phyloP scores from a whole-genome alignment of 2,113 vertebrate genomes.

The Sylvilagus bachmani region DNA sequence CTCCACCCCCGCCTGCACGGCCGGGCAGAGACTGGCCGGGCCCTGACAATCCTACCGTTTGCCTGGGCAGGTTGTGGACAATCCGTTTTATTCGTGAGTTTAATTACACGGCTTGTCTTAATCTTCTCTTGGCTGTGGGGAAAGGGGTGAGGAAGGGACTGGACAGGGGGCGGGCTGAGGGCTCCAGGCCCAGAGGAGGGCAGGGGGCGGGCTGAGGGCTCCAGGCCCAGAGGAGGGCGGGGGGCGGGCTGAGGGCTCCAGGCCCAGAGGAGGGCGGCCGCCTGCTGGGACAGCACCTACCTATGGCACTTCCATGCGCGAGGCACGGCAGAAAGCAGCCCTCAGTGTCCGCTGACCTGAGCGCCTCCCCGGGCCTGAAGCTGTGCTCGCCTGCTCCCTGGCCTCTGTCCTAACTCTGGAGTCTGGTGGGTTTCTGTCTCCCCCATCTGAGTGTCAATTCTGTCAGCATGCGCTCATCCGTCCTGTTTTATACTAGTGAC shows the following conservation, averaged over 20 bases:
- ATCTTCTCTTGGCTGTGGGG: background rate
- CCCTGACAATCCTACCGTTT: background rate
- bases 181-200: background rate
- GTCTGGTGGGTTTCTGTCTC: background rate
- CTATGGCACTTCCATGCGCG: background rate
- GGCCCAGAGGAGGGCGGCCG: background rate
- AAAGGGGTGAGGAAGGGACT: too few relatives aligned
- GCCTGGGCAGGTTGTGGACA: rapidly evolving
- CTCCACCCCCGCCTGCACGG: background rate
- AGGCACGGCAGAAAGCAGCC: rapidly evolving
- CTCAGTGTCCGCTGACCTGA: background rate
- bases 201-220: too few relatives aligned
- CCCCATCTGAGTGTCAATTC: background rate
- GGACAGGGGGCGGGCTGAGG: rapidly evolving
- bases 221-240: background rate
- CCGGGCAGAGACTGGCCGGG: background rate
- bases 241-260: too few relatives aligned
- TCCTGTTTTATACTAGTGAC: background rate
- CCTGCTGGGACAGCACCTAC: too few relatives aligned
- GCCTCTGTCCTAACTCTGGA: too few relatives aligned
- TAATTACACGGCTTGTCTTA: background rate
- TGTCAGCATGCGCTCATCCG: background rate
- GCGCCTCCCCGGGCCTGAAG: background rate
- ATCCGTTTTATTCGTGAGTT: rapidly evolving
- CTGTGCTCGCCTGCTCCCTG: too few relatives aligned